phyloP scores from a whole-genome alignment of 2,113 vertebrate genomes.

The Rhagologus leucostigma region DNA sequence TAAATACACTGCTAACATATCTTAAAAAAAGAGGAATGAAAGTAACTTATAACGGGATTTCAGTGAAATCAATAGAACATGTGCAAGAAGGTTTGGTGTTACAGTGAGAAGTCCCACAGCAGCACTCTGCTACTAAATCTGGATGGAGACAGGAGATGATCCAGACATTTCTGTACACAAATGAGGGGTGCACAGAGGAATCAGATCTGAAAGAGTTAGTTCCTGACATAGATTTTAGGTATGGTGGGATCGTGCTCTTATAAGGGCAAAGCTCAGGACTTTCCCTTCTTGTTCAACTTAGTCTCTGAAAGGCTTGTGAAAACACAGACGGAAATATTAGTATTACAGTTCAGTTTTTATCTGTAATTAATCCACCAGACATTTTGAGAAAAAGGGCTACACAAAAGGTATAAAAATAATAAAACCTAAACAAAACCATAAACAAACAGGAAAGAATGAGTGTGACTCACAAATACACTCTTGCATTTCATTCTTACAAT shows the following conservation, averaged over 20 bases:
- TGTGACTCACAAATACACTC: not conserved
- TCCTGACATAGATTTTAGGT: not conserved
- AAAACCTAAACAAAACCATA: not conserved
- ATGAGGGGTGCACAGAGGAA: not conserved
- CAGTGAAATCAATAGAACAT: not conserved
- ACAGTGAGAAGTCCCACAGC: not conserved
- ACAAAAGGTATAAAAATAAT: not conserved
- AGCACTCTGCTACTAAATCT: conserved; percentile 9
- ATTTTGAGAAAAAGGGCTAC: not conserved
- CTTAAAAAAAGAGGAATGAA: not conserved
- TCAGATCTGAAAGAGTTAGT: not conserved
- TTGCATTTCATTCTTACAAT: not conserved
- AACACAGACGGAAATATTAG: not conserved
- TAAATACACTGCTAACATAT: not conserved
- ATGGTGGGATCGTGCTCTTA: not conserved
- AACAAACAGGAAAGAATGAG: not conserved
- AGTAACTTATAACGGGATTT: not conserved
- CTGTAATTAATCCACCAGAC: not conserved
- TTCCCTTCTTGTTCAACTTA: not conserved
- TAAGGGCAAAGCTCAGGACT: not conserved
- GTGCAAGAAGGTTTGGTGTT: not conserved
- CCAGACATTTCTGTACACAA: not conserved
- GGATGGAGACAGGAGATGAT: conserved; percentile 18
- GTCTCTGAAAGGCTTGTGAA: not conserved
- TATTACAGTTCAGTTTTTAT: not conserved